Conservation (phyloP, 2,113 vertebrate species). For the Hucho hucho region DNA sequence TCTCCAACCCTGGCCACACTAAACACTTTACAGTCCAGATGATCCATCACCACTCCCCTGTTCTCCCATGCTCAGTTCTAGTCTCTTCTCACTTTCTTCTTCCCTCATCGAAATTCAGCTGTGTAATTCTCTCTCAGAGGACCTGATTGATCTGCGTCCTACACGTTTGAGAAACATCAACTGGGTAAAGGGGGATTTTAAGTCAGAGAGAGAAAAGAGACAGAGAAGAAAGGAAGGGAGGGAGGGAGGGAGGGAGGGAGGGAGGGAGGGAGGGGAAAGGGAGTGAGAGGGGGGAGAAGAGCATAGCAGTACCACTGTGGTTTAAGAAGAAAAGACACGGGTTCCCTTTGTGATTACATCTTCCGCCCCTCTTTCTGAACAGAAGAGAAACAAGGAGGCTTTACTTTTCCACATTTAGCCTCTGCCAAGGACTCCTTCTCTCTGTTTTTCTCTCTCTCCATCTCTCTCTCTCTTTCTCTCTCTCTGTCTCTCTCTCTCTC, state of each 20-base stretch:
- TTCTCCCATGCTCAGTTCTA: slow-evolving; percentile 13
- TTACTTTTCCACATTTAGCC: slow-evolving; percentile 69
- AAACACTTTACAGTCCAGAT: no score
- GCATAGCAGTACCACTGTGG: slow-evolving; percentile 23
- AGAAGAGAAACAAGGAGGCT: slow-evolving; percentile 65
- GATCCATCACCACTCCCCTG: slow-evolving; percentile 45
- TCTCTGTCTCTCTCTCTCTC: neutral
- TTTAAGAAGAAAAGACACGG: slow-evolving; percentile 66
- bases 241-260: neutral
- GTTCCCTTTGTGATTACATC: slow-evolving; percentile 69
- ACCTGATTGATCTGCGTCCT: slow-evolving; percentile 70
- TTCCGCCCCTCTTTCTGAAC: slow-evolving; percentile 69
- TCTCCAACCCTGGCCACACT: neutral
- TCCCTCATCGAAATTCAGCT: slow-evolving; percentile 67
- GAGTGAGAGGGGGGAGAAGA: neutral
- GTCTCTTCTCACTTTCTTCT: slow-evolving; percentile 11
- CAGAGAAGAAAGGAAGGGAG: neutral
- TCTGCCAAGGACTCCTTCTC: slow-evolving; percentile 58
- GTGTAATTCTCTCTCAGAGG: slow-evolving; percentile 67
- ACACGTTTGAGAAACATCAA: slow-evolving; percentile 55
- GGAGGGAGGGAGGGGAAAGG: neutral
- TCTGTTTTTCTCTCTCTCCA: neutral
- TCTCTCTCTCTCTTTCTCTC: slow-evolving; percentile 20
- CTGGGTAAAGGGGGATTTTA: slow-evolving; percentile 16
- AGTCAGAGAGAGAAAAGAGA: neutral